Percentiles rank a stretch among this genome's conserved stretches.
Conservation (phyloP, 2,888 invertebrate species). For the Sericinus montela region DNA sequence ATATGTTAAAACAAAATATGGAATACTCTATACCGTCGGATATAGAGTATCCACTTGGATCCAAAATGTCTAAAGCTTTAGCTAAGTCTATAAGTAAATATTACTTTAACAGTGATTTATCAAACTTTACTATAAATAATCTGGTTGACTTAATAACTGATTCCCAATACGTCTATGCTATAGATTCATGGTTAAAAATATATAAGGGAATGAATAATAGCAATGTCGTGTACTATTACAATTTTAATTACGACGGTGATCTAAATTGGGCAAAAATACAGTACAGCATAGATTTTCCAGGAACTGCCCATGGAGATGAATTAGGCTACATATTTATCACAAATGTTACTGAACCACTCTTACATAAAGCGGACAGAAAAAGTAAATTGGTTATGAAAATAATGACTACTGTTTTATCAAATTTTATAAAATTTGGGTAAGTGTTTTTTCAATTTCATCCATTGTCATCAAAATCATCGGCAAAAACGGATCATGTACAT, state of each 20-base stretch:
- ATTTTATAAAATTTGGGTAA: slow-evolving; percentile 18
- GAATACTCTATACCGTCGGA: slow-evolving; percentile 34
- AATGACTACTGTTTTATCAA: background rate
- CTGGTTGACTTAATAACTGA: slow-evolving; percentile 28
- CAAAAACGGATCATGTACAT: too few relatives aligned
- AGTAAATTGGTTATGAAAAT: slow-evolving; percentile 6
- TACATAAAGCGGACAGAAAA: background rate
- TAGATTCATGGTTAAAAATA: slow-evolving; percentile 23
- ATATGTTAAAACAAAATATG: slow-evolving; percentile 29
- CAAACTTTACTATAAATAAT: slow-evolving; percentile 22
- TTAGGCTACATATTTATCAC: slow-evolving; percentile 26
- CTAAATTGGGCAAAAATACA: slow-evolving; percentile 23
- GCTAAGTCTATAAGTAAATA: slow-evolving; percentile 28
- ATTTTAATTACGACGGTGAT: slow-evolving; percentile 27
- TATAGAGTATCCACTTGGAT: slow-evolving; percentile 31
- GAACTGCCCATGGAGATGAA: slow-evolving; percentile 24
- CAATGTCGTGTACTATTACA: slow-evolving; percentile 24
- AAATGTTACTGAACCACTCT: background rate
- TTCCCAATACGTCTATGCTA: slow-evolving; percentile 24
- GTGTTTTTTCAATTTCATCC: background rate
- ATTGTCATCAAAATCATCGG: too few relatives aligned
- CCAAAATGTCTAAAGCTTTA: slow-evolving; percentile 25
- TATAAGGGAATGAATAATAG: slow-evolving; percentile 17
- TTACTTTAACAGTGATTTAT: slow-evolving; percentile 31
- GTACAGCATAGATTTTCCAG: slow-evolving; percentile 18